Percentiles rank a stretch among this genome's conserved stretches.
These are phyloP conservation scores for Dioctria rufipes DNA, from an alignment of 2,888 invertebrate genomes.

Conservation along the genomic window DNA sequence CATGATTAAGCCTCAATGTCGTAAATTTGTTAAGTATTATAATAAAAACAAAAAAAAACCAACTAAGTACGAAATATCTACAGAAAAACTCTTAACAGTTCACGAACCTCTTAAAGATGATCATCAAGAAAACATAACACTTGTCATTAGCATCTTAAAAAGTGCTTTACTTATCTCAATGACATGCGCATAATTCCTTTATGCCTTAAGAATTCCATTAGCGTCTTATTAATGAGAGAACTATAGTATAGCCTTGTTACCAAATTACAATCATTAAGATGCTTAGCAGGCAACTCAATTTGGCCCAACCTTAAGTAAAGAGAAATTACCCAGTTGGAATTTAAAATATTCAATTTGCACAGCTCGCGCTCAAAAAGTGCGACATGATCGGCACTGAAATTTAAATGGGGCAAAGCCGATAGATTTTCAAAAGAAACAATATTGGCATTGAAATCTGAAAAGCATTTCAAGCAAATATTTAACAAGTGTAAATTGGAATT, in stretches of 20 bases:
- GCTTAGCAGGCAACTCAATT: background rate
- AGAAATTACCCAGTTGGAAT: constrained; percentile 34
- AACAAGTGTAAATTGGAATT: too few relatives aligned
- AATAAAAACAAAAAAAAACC: too few relatives aligned
- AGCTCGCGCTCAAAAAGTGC: background rate
- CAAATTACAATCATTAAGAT: constrained; percentile 12
- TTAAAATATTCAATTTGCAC: constrained; percentile 15
- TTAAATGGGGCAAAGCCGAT: background rate
- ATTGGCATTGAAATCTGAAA: constrained; percentile 7
- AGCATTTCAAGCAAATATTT: too few relatives aligned
- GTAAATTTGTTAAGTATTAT: too few relatives aligned
- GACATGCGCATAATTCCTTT: background rate
- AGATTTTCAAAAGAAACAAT: background rate
- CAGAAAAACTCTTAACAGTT: background rate
- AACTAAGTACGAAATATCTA: too few relatives aligned
- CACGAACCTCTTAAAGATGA: background rate
- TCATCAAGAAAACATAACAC: background rate
- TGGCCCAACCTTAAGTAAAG: background rate
- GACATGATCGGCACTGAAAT: background rate
- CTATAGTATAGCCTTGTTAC: constrained; percentile 15
- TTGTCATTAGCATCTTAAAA: background rate
- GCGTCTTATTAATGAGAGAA: constrained; percentile 11
- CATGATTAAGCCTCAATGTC: too few relatives aligned
- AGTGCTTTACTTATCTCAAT: background rate
- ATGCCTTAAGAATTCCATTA: constrained; percentile 13